phyloP scores from a whole-genome alignment of 92 coral and sea anemone species.

The Siderastrea radians region DNA sequence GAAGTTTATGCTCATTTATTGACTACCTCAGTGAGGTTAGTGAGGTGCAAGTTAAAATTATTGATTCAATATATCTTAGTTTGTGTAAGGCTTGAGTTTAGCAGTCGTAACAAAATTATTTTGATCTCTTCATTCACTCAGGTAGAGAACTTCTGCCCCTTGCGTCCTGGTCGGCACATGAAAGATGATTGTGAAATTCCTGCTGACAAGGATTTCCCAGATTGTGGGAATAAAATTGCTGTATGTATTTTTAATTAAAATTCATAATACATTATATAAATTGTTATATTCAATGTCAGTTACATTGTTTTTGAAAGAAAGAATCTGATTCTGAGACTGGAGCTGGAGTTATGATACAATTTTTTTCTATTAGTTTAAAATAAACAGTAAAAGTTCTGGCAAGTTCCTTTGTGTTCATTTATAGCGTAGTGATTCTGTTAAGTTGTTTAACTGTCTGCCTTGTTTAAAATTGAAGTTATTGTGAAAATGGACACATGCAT shows the following conservation, averaged over 20 bases:
- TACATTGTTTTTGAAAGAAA: not conserved
- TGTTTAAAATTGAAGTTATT: too few relatives aligned
- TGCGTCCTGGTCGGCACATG: slow-evolving; percentile 55
- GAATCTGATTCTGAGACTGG: not conserved
- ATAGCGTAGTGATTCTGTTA: too few relatives aligned
- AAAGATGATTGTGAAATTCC: slow-evolving; percentile 80
- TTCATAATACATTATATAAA: not conserved
- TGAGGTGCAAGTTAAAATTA: not conserved
- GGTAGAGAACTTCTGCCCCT: slow-evolving; percentile 91
- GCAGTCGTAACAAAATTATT: not conserved
- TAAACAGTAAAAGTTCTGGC: too few relatives aligned
- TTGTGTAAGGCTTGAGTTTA: not conserved
- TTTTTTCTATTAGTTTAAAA: too few relatives aligned
- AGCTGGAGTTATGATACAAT: too few relatives aligned
- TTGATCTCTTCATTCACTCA: not conserved
- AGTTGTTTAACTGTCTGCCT: too few relatives aligned
- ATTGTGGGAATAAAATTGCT: slow-evolving; percentile 79
- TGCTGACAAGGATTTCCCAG: slow-evolving; percentile 61
- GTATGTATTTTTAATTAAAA: slow-evolving; percentile 49
- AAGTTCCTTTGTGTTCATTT: too few relatives aligned
- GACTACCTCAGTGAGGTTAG: slow-evolving; percentile 88
- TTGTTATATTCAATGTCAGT: not conserved
- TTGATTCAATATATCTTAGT: not conserved
- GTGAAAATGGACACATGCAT: too few relatives aligned
- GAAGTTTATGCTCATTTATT: slow-evolving; percentile 86